These are phyloP conservation scores for Acanthurus tractus DNA, from an alignment of 2,797 vertebrate genomes.

Conservation along the genomic window DNA sequence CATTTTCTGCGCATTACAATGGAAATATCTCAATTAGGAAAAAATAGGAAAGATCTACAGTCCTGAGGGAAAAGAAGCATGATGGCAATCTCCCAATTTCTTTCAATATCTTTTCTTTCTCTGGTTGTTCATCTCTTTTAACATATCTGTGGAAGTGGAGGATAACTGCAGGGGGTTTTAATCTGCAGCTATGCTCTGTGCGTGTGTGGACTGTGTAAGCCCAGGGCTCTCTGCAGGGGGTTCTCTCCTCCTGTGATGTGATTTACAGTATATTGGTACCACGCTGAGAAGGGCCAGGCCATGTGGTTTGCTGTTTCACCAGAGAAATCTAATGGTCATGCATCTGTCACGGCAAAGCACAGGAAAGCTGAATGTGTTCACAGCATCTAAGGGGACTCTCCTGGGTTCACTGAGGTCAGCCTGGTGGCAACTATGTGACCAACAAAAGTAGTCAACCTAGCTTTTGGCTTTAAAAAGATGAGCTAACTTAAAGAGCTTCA, in stretches of 20 bases:
- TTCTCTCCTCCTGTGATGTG: slow-evolving; percentile 13
- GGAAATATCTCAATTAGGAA: neutral
- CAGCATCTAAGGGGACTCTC: neutral
- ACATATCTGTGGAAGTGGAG: neutral
- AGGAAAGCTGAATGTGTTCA: neutral
- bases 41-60: neutral
- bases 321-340: slow-evolving; percentile 12
- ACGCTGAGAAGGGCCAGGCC: slow-evolving; percentile 11
- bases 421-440: neutral
- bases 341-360: neutral
- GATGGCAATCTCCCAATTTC: no score
- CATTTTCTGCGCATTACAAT: no score
- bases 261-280: slow-evolving; percentile 18
- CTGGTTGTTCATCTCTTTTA: no score
- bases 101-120: no score
- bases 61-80: neutral
- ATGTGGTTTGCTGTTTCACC: neutral
- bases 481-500: neutral
- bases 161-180: neutral
- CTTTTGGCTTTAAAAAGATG: neutral
- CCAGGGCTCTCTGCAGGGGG: slow-evolving; percentile 10
- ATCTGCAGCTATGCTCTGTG: neutral
- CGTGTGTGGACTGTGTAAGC: neutral
- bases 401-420: neutral
- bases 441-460: neutral